phyloP scores from a whole-genome alignment of 2,113 vertebrate species.

The Triplophysa siluroides region DNA sequence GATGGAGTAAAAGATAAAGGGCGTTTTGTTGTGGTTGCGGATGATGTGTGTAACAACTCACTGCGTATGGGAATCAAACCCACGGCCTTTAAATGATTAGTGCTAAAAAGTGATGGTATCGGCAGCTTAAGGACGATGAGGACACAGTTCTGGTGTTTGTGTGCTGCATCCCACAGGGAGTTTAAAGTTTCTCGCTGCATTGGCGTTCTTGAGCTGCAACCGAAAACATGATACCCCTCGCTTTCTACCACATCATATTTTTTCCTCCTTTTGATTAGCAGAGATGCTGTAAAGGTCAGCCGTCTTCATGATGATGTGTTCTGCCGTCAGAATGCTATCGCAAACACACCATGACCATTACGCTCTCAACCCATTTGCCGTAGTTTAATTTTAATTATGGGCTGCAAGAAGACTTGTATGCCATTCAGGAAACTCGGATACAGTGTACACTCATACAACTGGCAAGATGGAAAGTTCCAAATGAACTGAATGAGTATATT shows the following conservation, averaged over 20 bases:
- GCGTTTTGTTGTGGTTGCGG: too few species aligned
- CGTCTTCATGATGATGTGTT: slow-evolving; percentile 14
- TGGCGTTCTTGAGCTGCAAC: slow-evolving; percentile 43
- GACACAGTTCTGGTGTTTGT: slow-evolving; percentile 42
- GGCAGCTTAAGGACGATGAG: not conserved
- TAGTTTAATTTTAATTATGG: not conserved
- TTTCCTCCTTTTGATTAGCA: slow-evolving; percentile 20
- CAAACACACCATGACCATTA: not conserved
- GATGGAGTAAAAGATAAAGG: too few species aligned
- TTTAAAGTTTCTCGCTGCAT: slow-evolving; percentile 66
- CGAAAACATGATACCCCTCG: slow-evolving; percentile 42
- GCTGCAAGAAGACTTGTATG: not conserved
- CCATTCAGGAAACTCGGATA: too few species aligned
- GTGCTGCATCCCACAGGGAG: slow-evolving; percentile 64
- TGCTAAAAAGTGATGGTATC: not conserved
- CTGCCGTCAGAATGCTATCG: not conserved
- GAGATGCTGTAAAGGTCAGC: slow-evolving; percentile 34
- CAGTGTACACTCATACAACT: not conserved
- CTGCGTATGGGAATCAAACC: too few species aligned
- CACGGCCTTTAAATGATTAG: too few species aligned
- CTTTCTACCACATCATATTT: slow-evolving; percentile 16
- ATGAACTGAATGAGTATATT: too few species aligned
- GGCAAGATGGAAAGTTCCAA: not conserved
- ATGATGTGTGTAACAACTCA: too few species aligned
- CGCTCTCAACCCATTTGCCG: slow-evolving; percentile 8